phyloP scores from a whole-genome alignment of 2,888 invertebrate genomes.

The Asteroscopus sphinx region DNA sequence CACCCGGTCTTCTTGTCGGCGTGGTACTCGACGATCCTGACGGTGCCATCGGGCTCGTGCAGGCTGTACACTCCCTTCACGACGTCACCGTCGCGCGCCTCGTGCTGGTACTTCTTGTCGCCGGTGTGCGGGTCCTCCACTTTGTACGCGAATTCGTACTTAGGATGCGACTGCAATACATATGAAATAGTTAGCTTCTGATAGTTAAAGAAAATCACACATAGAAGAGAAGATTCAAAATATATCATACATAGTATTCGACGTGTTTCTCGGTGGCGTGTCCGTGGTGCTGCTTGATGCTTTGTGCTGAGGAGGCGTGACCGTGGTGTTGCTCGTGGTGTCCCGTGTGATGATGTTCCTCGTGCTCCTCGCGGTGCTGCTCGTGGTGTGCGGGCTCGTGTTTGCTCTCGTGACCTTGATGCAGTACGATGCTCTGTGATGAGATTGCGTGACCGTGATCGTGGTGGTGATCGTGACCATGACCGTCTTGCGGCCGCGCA shows the following conservation, averaged over 20 bases:
- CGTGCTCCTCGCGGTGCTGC: slow-evolving; percentile 14
- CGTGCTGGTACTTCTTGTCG: slow-evolving; percentile 76
- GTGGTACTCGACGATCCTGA: slow-evolving; percentile 80
- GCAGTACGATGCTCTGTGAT: slow-evolving; percentile 68
- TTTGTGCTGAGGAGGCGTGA: slow-evolving; percentile 68
- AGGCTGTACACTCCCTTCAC: slow-evolving; percentile 81
- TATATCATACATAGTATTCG: slow-evolving; percentile 43
- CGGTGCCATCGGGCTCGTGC: slow-evolving; percentile 81
- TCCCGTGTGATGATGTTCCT: slow-evolving; percentile 6
- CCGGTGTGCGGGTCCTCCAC: slow-evolving; percentile 83
- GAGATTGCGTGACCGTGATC: slow-evolving; percentile 55
- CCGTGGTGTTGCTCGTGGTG: slow-evolving; percentile 27
- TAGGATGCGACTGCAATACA: slow-evolving; percentile 67
- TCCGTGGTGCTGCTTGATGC: slow-evolving; percentile 65
- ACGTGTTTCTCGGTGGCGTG: slow-evolving; percentile 51
- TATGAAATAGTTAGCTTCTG: not conserved
- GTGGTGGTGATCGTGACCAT: slow-evolving; percentile 40
- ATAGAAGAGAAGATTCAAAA: not conserved
- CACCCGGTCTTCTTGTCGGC: slow-evolving; percentile 66
- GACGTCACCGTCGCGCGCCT: slow-evolving; percentile 69
- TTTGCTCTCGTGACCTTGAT: slow-evolving; percentile 54
- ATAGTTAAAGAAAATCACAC: not conserved
- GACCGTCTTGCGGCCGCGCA: slow-evolving; percentile 45
- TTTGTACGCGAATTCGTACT: slow-evolving; percentile 82
- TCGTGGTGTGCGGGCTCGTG: slow-evolving; percentile 31